These are phyloP conservation scores for Chrysaora quinquecirrha DNA, from an alignment of 30 jellyfish, hydroid and myxozoan genomes.

Conservation along the genomic window DNA sequence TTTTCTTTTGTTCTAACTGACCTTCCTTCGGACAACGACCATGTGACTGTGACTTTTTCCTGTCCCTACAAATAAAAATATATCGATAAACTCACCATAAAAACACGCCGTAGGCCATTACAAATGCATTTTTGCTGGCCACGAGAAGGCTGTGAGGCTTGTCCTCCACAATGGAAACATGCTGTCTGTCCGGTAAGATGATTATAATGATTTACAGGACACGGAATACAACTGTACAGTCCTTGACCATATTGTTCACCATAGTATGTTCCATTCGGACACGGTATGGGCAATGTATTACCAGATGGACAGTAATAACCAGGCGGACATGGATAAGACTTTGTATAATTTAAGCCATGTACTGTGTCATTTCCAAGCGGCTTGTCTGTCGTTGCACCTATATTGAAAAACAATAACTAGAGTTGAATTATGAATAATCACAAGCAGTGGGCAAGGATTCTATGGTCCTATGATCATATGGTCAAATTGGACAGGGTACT, in stretches of 20 bases:
- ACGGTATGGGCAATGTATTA: constrained; percentile 70
- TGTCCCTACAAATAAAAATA: too few species aligned
- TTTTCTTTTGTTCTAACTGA: too few species aligned
- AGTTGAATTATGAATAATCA: too few species aligned
- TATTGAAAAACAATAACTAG: too few species aligned
- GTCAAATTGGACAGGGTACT: too few species aligned
- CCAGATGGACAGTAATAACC: constrained; percentile 94
- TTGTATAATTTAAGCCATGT: constrained; percentile 80
- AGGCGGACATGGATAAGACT: constrained; percentile 93
- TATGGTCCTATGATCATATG: too few species aligned
- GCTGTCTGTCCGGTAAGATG: constrained; percentile 85
- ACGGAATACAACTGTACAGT: constrained; percentile 68
- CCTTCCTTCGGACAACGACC: too few species aligned
- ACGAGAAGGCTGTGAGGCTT: constrained; percentile 78
- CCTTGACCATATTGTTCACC: constrained; percentile 52
- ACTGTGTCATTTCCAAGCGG: constrained; percentile 80
- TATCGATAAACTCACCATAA: constrained; percentile 73
- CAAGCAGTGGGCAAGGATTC: too few species aligned
- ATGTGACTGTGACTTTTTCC: too few species aligned
- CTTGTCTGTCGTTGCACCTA: constrained; percentile 89
- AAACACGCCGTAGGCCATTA: constrained; percentile 84
- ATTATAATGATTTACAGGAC: constrained; percentile 79
- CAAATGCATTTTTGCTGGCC: constrained; percentile 86
- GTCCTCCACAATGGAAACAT: constrained; percentile 93
- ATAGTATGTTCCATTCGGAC: constrained; percentile 88